Conservation (phyloP, 2,888 invertebrate genomes). For the Macrosiphum euphorbiae region DNA sequence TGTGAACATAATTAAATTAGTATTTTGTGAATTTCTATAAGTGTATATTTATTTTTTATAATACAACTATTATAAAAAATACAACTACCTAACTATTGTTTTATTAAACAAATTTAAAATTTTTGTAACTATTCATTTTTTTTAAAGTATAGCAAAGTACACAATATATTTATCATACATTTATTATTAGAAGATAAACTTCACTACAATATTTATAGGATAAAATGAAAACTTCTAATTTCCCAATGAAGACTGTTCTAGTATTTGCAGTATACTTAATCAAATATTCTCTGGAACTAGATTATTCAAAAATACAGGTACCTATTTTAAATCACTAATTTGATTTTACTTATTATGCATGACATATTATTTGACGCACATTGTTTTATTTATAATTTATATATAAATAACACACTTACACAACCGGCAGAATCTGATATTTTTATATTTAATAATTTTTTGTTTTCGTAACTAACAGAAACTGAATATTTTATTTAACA, state of each 20-base stretch:
- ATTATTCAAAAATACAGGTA: conserved; percentile 61
- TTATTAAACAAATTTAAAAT: neutral
- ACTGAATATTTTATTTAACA: neutral
- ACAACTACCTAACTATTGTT: neutral
- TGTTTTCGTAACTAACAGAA: neutral
- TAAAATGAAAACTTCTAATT: neutral
- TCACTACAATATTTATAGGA: neutral
- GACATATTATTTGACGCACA: neutral
- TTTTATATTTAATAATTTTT: neutral
- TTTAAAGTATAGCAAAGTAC: neutral
- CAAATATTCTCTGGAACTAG: conserved; percentile 7
- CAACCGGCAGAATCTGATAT: neutral
- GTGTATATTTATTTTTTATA: neutral
- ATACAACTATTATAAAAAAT: too few relatives aligned
- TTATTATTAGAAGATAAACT: neutral
- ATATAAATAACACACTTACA: neutral
- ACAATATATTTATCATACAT: neutral
- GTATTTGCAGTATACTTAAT: neutral
- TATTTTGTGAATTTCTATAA: neutral
- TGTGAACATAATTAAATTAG: neutral
- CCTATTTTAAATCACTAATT: neutral
- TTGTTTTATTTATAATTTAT: neutral
- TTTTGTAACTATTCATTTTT: neutral
- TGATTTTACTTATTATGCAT: neutral
- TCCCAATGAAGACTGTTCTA: neutral